phyloP scores from a whole-genome alignment of 2,888 invertebrate genomes.

The Drosophila crucigera region DNA sequence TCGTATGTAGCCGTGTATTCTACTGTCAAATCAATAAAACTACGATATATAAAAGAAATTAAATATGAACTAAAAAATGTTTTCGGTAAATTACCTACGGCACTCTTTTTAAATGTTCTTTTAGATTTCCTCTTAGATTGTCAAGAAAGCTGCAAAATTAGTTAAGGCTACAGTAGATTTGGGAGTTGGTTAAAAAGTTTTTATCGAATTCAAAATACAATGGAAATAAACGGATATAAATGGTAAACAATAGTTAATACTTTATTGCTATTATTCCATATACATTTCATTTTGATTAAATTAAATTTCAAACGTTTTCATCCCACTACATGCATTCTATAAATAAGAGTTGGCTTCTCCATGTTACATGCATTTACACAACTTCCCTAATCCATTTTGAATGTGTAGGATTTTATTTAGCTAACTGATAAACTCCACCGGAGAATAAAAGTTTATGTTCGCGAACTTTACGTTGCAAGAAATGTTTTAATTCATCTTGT shows the following conservation, averaged over 20 bases:
- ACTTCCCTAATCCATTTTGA: neutral
- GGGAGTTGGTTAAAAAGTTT: neutral
- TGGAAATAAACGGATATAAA: neutral
- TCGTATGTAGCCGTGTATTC: slow-evolving; percentile 30
- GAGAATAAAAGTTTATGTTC: slow-evolving; percentile 94
- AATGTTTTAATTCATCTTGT: slow-evolving; percentile 93
- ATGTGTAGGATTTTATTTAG: slow-evolving; percentile 86
- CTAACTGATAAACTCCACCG: slow-evolving; percentile 94
- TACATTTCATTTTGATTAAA: neutral
- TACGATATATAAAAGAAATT: neutral
- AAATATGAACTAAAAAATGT: neutral
- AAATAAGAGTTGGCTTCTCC: neutral
- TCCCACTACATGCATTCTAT: neutral
- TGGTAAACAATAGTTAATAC: neutral
- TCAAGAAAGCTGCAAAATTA: neutral
- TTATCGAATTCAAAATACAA: neutral
- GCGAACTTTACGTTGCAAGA: slow-evolving; percentile 96
- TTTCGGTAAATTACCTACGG: neutral
- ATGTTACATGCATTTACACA: neutral
- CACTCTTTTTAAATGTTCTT: neutral
- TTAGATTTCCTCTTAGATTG: neutral
- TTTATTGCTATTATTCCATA: neutral
- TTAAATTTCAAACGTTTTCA: neutral
- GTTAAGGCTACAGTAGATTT: neutral
- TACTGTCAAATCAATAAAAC: slow-evolving; percentile 14